Evolutionary conservation across 2,113 vertebrate genomes (phyloP), one percentile per base, ranked within the genome.

Genomic region (Morone chrysops): DNA sequence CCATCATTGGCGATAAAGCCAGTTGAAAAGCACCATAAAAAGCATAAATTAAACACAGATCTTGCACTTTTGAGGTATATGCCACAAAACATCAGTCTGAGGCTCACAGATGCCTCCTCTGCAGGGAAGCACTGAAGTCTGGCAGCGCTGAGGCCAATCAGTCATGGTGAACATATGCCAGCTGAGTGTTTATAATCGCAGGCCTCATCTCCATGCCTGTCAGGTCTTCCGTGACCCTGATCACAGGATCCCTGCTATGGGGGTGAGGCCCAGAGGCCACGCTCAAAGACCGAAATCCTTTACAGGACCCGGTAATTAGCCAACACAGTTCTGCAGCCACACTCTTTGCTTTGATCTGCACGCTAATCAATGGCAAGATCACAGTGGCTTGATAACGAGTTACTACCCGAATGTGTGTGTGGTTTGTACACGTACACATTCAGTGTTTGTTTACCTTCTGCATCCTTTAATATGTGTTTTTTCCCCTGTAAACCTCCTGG

Each of bases 341-440:
- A 79, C 78, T 83, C 48, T 76, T 67, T 9, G 7, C 84, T 91
- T 91, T 93, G 89, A 93, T 93, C 90, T 74, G 45, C 69, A 50
- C 74, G 16, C 82, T 84, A 89, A 92, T 92, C 92, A 89, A 92
- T 92, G 56, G 66, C n/a, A 0, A 73, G 89, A 89, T 90, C 91
- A 88, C 82, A 87, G 84, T 20, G 71, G 81, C 66, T 84, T 75
- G 82, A 89, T 87, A 84, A 85, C 84, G 17, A 61, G 66, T 65
- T 75, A 40, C 78, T 53, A 47, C 40, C 36, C 53, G 10, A 6
- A 10, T 68, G 57, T 75, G 69, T 66, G 78, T 57, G 68, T 54
- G 77, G 72, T 60, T 25, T 47, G 36, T 50, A 40, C n/a, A 6
- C 50, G 47, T 47, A 31, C 53, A 50, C 68, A 51, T 36, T 16